These are phyloP conservation scores for Drosophila repletoides DNA, from an alignment of 1,140 invertebrate species.

Conservation along the genomic window DNA sequence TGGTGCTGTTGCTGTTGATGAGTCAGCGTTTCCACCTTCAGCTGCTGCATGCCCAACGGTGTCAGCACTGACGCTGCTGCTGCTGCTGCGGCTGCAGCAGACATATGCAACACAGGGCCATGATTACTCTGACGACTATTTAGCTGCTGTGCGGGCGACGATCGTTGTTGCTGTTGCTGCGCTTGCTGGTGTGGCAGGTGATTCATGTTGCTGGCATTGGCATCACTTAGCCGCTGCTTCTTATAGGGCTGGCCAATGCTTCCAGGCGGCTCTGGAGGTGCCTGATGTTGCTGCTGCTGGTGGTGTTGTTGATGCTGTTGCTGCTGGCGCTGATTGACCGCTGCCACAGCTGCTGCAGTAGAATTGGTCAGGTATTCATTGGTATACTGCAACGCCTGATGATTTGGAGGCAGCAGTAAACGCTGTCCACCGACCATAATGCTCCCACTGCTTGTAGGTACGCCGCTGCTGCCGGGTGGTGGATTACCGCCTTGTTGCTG, in stretches of 20 bases:
- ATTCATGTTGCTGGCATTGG: constrained; percentile 78
- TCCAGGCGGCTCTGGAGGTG: constrained; percentile 65
- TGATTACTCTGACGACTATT: constrained; percentile 40
- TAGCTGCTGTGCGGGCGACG: constrained; percentile 51
- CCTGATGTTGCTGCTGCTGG: constrained; percentile 60
- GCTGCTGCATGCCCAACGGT: constrained; percentile 51
- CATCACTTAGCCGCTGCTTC: constrained; percentile 88
- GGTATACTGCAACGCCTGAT: constrained; percentile 57
- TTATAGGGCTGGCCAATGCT: constrained; percentile 88
- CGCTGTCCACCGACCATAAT: constrained; percentile 55
- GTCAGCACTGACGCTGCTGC: constrained; percentile 30
- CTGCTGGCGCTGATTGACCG: constrained; percentile 79
- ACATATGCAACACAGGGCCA: constrained; percentile 33
- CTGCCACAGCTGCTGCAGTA: constrained; percentile 26
- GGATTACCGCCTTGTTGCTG: constrained; percentile 22
- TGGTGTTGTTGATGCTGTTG: constrained; percentile 43
- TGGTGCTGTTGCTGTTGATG: constrained; percentile 42
- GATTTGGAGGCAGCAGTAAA: constrained; percentile 50
- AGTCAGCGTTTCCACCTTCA: constrained; percentile 77
- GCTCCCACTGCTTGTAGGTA: constrained; percentile 29
- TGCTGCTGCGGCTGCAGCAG: constrained; percentile 1
- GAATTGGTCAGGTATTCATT: constrained; percentile 71
- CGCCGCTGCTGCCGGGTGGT: constrained; percentile 1
- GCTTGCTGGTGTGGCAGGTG: constrained; percentile 74
- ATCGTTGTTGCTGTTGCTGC: constrained; percentile 52